Evolutionary conservation across 2,113 vertebrate genomes (phyloP).

Genomic region (Aphyosemion australe): DNA sequence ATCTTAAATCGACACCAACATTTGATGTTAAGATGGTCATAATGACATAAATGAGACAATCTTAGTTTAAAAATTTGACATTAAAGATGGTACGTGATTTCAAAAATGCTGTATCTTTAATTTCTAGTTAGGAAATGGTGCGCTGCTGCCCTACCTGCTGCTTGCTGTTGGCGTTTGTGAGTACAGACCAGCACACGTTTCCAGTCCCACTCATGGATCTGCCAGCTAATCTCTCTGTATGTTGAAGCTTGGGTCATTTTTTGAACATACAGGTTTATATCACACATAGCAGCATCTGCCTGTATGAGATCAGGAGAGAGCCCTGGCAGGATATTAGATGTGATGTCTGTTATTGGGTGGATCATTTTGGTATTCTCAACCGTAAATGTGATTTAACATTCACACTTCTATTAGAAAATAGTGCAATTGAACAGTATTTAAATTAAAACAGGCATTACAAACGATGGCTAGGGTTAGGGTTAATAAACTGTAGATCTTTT

Average conservation of each 20-base stretch:
- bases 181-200: slow-evolving; percentile 3
- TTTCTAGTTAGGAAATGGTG: neutral
- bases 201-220: neutral
- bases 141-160: neutral
- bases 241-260: slow-evolving; percentile 11
- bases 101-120: no score
- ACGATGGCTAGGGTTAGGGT: neutral
- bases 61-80: no score
- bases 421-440: neutral
- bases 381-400: neutral
- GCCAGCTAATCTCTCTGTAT: neutral
- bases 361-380: neutral
- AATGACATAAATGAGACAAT: no score
- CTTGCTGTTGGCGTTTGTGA: neutral
- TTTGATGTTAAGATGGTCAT: no score
- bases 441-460: neutral
- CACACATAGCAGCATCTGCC: neutral
- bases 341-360: neutral
- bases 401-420: neutral
- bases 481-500: neutral
- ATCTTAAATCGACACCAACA: no score
- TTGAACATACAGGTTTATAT: slow-evolving; percentile 1
- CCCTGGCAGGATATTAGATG: slow-evolving; percentile 7
- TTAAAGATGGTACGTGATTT: no score
- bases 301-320: neutral